Conservation (phyloP, 1,140 invertebrate genomes). For the Calosoma granatense region DNA sequence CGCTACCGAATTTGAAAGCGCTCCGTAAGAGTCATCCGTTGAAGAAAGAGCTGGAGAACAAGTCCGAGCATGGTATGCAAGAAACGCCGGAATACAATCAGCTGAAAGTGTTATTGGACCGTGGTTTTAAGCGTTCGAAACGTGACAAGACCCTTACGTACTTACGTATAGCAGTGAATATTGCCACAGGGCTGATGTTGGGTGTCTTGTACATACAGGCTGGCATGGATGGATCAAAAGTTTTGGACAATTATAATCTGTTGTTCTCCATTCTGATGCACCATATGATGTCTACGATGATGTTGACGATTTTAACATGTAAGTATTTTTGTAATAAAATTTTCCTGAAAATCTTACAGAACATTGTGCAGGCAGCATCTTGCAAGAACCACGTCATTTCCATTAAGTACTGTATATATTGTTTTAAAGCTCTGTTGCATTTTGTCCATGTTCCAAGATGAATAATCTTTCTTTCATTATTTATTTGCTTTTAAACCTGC, state of each 20-base stretch:
- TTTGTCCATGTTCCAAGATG: too few species aligned
- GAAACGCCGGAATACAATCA: constrained; percentile 61
- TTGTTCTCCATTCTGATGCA: constrained; percentile 74
- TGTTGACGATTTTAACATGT: constrained; percentile 76
- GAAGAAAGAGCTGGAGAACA: not conserved
- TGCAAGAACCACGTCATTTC: too few species aligned
- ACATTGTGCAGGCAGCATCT: too few species aligned
- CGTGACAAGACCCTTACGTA: constrained; percentile 68
- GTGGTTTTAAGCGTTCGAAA: constrained; percentile 59
- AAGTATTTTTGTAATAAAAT: constrained; percentile 36
- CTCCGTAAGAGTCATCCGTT: constrained; percentile 44
- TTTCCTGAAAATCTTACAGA: too few species aligned
- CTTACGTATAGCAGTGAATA: constrained; percentile 63
- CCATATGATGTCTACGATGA: constrained; percentile 76
- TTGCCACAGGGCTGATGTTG: constrained; percentile 60
- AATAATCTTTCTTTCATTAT: too few species aligned
- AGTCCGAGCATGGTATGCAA: constrained; percentile 38
- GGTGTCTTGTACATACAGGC: constrained; percentile 58
- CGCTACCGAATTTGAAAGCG: constrained; percentile 42
- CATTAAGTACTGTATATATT: too few species aligned
- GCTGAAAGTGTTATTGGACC: constrained; percentile 51
- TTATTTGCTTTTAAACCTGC: too few species aligned
- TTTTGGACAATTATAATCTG: constrained; percentile 73
- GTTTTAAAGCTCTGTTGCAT: too few species aligned
- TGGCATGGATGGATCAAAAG: constrained; percentile 59